Evolutionary conservation across 2,888 invertebrate species (phyloP), one percentile per base, ranked within the genome.

Genomic region (Linnaemya tessellans): DNA sequence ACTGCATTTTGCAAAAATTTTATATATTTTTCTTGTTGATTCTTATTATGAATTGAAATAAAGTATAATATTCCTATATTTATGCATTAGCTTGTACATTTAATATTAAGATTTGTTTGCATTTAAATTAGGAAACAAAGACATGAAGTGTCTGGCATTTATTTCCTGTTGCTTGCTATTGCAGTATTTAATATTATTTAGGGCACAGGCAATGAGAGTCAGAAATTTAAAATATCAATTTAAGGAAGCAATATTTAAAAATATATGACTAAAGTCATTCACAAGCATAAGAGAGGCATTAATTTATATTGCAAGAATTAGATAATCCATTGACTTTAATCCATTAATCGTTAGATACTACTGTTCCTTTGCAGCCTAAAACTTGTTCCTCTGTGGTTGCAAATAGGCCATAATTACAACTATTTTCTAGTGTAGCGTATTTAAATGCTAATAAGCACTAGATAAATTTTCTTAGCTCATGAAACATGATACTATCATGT

Each of bases 1-100:
- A 68, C 30, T 51, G n/a, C 11, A 78, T 60, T 78, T 51, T 67
- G 64, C 30, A 51, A 51, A 58, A 65, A 71, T 79, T n/a, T 54
- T 71, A 62, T 79, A n/a, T 62, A 1, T 49, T 7, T 41, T 54
- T 43, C 15, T 15, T 20, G 5, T 49, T 60, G 7, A 3, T 13
- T 46, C 35, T 35, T 10, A 20, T 67, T 10, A 3, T n/a, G 35
- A 46, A 18, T 73, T 73, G 58, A 49, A 46, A 65, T 64, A 64
- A 56, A 64, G 22, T 46, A 15, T 18, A n/a, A 3, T 38, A 38
- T 60, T 60, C 58, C 30, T 65, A 49, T 67, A 80, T 71, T 62
- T 54, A 64, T 80, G 22, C 58, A 58, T 73, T 56, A 38, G n/a
- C 25, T 46, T 43, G n/a, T 64, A 30, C 3, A 38, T 20, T n/a